These are phyloP conservation scores for Mus pahari DNA, from an alignment of 2,113 vertebrate genomes.

Conservation along the genomic window DNA sequence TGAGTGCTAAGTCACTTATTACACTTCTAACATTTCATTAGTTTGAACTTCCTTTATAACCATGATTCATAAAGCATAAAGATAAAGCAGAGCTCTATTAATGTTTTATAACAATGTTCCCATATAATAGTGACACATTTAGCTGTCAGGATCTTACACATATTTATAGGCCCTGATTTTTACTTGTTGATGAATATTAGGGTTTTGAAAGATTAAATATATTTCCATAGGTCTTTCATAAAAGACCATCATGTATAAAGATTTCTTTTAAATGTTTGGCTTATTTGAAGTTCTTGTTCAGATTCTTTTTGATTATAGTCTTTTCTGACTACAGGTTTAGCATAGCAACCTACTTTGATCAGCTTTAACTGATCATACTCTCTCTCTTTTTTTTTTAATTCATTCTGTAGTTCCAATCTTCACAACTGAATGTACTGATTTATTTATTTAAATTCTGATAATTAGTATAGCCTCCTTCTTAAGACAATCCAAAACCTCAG, in stretches of 20 bases:
- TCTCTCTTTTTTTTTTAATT: neutral
- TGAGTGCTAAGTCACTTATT: too few species aligned
- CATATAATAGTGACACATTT: neutral
- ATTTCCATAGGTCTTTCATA: neutral
- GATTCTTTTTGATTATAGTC: neutral
- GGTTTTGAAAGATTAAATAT: neutral
- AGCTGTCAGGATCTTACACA: neutral
- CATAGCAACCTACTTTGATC: neutral
- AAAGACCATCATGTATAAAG: neutral
- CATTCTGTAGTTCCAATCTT: neutral
- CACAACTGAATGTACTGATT: neutral
- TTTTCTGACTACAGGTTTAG: neutral
- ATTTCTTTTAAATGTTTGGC: neutral
- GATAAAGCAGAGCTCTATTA: neutral
- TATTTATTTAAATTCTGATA: neutral
- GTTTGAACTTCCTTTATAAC: neutral
- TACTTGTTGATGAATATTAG: neutral
- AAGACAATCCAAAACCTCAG: neutral
- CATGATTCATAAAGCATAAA: neutral
- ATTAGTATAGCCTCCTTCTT: neutral
- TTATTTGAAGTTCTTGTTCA: neutral
- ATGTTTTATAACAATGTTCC: neutral
- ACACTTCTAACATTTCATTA: too few species aligned
- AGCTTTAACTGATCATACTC: neutral
- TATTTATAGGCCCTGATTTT: neutral